phyloP scores from a whole-genome alignment of 2,888 invertebrate genomes.

The Polyommatus icarus region DNA sequence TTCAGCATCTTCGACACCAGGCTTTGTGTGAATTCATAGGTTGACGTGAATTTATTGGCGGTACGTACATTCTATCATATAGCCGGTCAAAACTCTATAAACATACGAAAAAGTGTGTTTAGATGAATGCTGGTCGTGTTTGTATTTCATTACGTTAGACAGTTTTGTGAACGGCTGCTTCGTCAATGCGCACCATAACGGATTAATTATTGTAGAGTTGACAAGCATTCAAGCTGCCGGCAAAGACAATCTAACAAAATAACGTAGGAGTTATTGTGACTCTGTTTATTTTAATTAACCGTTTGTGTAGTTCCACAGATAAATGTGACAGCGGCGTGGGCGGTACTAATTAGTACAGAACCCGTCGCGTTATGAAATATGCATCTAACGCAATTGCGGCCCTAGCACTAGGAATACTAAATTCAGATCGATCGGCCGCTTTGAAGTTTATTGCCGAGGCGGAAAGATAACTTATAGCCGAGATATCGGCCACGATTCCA shows the following conservation, averaged over 20 bases:
- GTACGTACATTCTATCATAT: too few species aligned
- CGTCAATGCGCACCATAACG: background rate
- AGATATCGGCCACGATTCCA: constrained; percentile 19
- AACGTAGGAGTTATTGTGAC: background rate
- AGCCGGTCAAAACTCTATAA: too few species aligned
- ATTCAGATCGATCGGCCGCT: constrained; percentile 43
- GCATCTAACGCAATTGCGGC: constrained; percentile 51
- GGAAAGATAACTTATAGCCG: constrained; percentile 19
- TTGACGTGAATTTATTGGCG: too few species aligned
- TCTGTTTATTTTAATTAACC: constrained; percentile 17
- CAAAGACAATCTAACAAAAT: background rate
- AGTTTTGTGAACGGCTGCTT: background rate
- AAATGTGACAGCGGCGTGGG: constrained; percentile 45
- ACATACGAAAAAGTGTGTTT: too few species aligned
- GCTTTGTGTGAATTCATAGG: too few species aligned
- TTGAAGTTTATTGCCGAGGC: constrained; percentile 36
- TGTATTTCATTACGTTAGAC: too few species aligned
- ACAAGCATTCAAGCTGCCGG: background rate
- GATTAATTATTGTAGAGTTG: background rate
- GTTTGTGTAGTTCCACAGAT: constrained; percentile 13
- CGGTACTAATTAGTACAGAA: constrained; percentile 56
- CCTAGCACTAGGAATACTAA: constrained; percentile 44
- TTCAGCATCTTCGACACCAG: too few species aligned
- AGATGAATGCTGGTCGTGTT: too few species aligned
- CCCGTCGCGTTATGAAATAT: constrained; percentile 50